Base-by-base conservation (phyloP, 1,140 invertebrate species). In the Drosophila hydei region DNA sequence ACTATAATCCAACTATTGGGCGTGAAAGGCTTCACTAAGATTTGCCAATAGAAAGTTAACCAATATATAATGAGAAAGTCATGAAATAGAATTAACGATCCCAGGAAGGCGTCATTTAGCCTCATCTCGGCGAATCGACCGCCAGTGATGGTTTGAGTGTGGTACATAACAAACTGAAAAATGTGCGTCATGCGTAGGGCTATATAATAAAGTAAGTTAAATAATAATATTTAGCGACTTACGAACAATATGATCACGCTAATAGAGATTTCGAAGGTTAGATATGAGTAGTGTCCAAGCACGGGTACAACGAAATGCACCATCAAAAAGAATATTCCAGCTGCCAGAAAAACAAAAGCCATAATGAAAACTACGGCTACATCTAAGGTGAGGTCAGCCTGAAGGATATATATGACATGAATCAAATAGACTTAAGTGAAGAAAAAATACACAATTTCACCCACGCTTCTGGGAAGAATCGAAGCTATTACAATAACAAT, bases 31-130 rank as follows among this genome's bases (percentile, higher is more conserved):
- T 30, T 67, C 3, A 23, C 12, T 0, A 11, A 3, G n/a, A 61
- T 11, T 62, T 83, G 79, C 67, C 70, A 77, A 16, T 71, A 87
- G 40, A 79, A 83, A 1, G 87, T 81, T 16, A 89, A n/a, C 81
- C 88, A 90, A 40, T 63, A 81, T 8, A 90, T 71, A 6, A 90
- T 63, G 7, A 79, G 74, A 19, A 90, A 79, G 47, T 90, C 87
- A 18, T 90, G 81, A 12, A 89, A 90, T 0, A 90, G 55, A 38
- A 90, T 87, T 0, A 90, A 25, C 0, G 88, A 78, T 9, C 43
- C 87, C 21, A 87, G 30, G 5, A 69, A 16, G 6, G 25, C 67
- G 3, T 90, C 88, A 14, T 83, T 71, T 1, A 83, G 23, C 9
- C 80, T 80, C 45, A 85, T 85, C 47, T 85, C 80, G 6, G 80